phyloP scores from a whole-genome alignment of 2,888 invertebrate genomes.

The Timandra comae region DNA sequence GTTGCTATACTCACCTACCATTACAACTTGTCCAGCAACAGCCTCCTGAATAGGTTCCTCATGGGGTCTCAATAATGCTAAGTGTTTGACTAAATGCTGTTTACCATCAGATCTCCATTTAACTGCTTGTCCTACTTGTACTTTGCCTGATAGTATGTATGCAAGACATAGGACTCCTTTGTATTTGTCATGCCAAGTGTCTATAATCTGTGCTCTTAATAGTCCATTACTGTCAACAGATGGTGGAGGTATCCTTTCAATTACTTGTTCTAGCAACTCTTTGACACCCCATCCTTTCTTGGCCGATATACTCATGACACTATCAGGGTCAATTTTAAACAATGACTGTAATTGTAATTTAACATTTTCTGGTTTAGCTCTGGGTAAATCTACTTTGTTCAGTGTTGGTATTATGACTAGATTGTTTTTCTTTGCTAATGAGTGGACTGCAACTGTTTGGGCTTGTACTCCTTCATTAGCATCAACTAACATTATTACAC shows the following conservation, averaged over 20 bases:
- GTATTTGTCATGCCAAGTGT: constrained; percentile 95
- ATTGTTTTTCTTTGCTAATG: constrained; percentile 89
- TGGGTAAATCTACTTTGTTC: constrained; percentile 97
- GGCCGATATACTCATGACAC: constrained; percentile 92
- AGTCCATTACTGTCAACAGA: constrained; percentile 73
- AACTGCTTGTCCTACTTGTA: constrained; percentile 86
- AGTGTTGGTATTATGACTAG: constrained; percentile 92
- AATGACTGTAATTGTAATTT: constrained; percentile 85
- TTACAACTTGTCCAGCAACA: constrained; percentile 95
- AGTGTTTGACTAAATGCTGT: constrained; percentile 84
- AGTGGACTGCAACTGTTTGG: constrained; percentile 98
- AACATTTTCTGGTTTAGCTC: constrained; percentile 91
- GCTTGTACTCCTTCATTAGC: constrained; percentile 98
- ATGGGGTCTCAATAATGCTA: constrained; percentile 88
- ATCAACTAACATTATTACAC: constrained; percentile 95
- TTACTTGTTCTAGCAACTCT: constrained; percentile 84
- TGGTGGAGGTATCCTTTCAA: constrained; percentile 88
- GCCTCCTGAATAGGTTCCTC: constrained; percentile 80
- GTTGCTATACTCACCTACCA: constrained; percentile 79
- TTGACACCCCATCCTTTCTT: constrained; percentile 92
- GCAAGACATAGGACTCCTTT: constrained; percentile 87
- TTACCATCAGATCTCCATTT: constrained; percentile 83
- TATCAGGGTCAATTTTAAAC: constrained; percentile 86
- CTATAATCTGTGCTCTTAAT: constrained; percentile 91
- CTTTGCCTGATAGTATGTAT: constrained; percentile 85